Percentiles rank a stretch among this genome's conserved stretches.
phyloP scores from a whole-genome alignment of 1,140 invertebrate genomes.

The Drosophila bocki region DNA sequence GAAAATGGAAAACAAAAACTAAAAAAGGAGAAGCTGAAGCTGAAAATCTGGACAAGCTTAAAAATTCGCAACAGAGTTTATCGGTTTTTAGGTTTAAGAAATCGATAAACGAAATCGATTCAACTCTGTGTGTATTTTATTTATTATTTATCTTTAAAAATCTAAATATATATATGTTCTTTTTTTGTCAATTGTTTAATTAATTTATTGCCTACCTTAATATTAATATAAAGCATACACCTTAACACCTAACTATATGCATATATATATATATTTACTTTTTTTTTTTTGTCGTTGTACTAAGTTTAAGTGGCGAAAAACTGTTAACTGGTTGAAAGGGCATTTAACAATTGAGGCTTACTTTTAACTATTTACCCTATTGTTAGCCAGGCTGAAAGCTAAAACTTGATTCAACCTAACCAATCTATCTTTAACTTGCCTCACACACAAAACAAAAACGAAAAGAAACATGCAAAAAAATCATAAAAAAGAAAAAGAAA shows the following conservation, averaged over 20 bases:
- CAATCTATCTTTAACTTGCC: conserved; percentile 38
- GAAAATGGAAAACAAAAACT: conserved; percentile 25
- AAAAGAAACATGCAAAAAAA: not conserved
- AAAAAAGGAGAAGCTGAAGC: conserved; percentile 6
- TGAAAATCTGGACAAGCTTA: conserved; percentile 5
- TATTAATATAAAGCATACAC: conserved; percentile 32
- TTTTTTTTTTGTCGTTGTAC: conserved; percentile 37
- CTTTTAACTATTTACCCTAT: conserved; percentile 20
- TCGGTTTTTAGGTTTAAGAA: not conserved
- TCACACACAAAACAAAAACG: conserved; percentile 36
- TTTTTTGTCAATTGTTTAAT: conserved; percentile 63
- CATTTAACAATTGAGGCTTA: conserved; percentile 47
- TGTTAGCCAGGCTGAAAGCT: conserved; percentile 3
- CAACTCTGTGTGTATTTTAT: conserved; percentile 68
- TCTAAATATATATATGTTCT: conserved; percentile 47
- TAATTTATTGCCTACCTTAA: conserved; percentile 71
- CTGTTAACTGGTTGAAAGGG: conserved; percentile 57
- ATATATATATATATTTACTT: conserved; percentile 25
- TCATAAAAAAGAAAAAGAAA: not conserved
- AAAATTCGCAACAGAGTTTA: conserved; percentile 10
- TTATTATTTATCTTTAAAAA: conserved; percentile 57
- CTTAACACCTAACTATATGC: conserved; percentile 31
- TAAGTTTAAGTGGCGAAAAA: conserved; percentile 51
- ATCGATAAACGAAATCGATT: conserved; percentile 10
- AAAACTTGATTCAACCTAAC: conserved; percentile 3